Evolutionary conservation across 2,888 invertebrate species (phyloP).

Genomic region (Bursaphelenchus okinawaensis): DNA sequence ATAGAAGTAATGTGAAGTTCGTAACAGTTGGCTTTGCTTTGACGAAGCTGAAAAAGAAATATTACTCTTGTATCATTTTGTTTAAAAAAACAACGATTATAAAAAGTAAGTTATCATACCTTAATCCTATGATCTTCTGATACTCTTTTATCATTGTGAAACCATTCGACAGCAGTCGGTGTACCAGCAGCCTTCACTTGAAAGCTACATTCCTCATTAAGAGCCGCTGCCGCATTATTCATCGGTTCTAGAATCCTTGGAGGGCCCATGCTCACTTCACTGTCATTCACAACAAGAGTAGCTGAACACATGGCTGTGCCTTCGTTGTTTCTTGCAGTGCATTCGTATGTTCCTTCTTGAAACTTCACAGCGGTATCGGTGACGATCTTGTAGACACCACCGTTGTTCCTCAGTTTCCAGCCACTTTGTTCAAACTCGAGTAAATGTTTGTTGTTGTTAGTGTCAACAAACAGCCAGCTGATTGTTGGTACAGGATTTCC

Average conservation of each 20-base stretch:
- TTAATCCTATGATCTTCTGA: constrained; percentile 22
- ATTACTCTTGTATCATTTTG: not conserved
- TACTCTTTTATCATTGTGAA: constrained; percentile 42
- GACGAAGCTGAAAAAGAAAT: not conserved
- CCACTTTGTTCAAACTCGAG: constrained; percentile 17
- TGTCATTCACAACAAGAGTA: constrained; percentile 44
- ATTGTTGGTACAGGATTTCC: constrained; percentile 38
- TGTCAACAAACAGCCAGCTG: constrained; percentile 43
- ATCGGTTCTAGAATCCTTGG: constrained; percentile 1
- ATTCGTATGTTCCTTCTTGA: constrained; percentile 45
- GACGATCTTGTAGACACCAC: constrained; percentile 36
- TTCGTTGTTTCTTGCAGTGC: constrained; percentile 41
- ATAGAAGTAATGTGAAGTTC: not conserved
- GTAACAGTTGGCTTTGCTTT: not conserved
- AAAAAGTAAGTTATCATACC: not conserved
- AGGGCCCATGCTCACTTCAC: not conserved
- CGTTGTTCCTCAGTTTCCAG: constrained; percentile 43
- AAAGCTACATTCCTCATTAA: not conserved
- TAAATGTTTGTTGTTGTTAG: constrained; percentile 18
- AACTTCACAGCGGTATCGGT: constrained; percentile 35
- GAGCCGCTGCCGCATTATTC: not conserved
- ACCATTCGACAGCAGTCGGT: constrained; percentile 29
- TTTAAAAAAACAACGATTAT: too few species aligned
- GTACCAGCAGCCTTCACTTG: not conserved
- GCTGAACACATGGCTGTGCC: constrained; percentile 41